A percentile compares a stretch with the other conserved stretches of the same genome.
Evolutionary conservation across 2,888 invertebrate genomes (phyloP).

Genomic region (Meandrusa payeni): DNA sequence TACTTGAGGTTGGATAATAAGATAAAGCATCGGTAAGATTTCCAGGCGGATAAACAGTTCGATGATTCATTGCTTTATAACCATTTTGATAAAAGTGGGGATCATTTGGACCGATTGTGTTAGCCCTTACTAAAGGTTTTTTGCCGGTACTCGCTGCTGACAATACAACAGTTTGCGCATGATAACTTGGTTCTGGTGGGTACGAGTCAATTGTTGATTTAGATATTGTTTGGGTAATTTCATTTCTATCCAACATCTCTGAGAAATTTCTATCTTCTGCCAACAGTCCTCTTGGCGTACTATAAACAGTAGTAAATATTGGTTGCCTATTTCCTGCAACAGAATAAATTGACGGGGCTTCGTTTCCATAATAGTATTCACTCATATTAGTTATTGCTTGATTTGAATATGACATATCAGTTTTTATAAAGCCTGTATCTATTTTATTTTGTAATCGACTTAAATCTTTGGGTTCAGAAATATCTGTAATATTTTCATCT

Average conservation of each 20-base stretch:
- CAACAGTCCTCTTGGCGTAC: slow-evolving; percentile 83
- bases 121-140: slow-evolving; percentile 80
- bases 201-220: slow-evolving; percentile 64
- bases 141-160: slow-evolving; percentile 59
- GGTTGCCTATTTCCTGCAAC: slow-evolving; percentile 87
- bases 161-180: slow-evolving; percentile 79
- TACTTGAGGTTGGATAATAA: slow-evolving; percentile 88
- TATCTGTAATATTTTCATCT: slow-evolving; percentile 49
- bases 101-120: slow-evolving; percentile 77
- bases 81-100: slow-evolving; percentile 82
- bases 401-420: slow-evolving; percentile 50
- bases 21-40: slow-evolving; percentile 90
- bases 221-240: slow-evolving; percentile 62
- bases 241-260: slow-evolving; percentile 83
- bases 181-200: slow-evolving; percentile 79
- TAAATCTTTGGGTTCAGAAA: slow-evolving; percentile 51
- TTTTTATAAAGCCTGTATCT: slow-evolving; percentile 52
- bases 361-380: slow-evolving; percentile 70
- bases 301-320: slow-evolving; percentile 87
- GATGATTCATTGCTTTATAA: slow-evolving; percentile 83
- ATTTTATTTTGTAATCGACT: slow-evolving; percentile 54
- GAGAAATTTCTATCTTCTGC: slow-evolving; percentile 84
- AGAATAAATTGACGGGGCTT: slow-evolving; percentile 86
- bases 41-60: slow-evolving; percentile 86
- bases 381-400: slow-evolving; percentile 59